A percentile compares a stretch with the other conserved stretches of the same genome.
Evolutionary conservation across 2,797 vertebrate genomes (phyloP).

Genomic region (Semotilus atromaculatus): DNA sequence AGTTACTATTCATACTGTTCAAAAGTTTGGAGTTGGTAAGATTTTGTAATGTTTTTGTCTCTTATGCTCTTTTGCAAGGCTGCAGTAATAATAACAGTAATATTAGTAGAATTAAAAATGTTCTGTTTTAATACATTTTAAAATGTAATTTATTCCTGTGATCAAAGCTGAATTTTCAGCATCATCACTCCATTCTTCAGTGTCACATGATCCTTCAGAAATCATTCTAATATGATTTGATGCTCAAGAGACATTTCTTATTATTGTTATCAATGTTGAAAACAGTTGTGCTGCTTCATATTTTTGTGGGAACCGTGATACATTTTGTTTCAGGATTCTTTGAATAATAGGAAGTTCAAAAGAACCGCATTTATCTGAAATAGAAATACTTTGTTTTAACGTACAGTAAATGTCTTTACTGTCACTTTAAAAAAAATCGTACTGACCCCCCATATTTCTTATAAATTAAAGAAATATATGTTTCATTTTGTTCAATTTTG

Average conservation of each 20-base stretch:
- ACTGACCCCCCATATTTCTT: background rate
- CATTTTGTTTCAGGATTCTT: background rate
- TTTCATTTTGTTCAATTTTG: background rate
- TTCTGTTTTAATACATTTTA: background rate
- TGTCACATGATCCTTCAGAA: background rate
- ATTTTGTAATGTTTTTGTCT: background rate
- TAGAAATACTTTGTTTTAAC: background rate
- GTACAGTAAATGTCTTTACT: background rate
- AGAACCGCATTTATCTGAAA: background rate
- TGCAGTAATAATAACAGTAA: background rate
- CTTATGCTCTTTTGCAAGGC: background rate
- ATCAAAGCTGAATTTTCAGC: background rate
- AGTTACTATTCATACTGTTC: background rate
- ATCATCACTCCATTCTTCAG: background rate
- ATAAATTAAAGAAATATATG: background rate
- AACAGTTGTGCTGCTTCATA: background rate
- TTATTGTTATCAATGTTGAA: background rate
- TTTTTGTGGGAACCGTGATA: background rate
- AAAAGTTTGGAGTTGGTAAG: background rate
- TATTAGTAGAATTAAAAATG: background rate
- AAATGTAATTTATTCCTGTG: background rate
- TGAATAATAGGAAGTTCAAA: background rate
- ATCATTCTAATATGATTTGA: background rate
- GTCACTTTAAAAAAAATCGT: background rate
- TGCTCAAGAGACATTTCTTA: background rate